Base-by-base conservation (phyloP, 2,888 invertebrate species). In the Synergus japonicus region DNA sequence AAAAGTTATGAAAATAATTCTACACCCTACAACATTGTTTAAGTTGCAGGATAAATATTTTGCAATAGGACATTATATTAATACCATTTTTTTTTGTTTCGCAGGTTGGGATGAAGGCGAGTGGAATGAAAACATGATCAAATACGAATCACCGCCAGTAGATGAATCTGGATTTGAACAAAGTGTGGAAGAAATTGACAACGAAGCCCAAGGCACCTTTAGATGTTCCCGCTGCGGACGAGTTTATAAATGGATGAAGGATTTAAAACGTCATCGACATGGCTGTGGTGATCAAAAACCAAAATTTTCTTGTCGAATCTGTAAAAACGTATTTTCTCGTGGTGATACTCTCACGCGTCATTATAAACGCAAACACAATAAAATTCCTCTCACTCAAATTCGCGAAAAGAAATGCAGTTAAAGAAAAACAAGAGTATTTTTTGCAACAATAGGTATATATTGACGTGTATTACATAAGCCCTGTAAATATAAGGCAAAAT, bases 171-270 rank as follows among this genome's bases (percentile, higher is more conserved):
- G 46, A 67, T 67, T 22, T 22, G n/a, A 44, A 13, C 44, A 67
- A 67, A 67, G 22, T 46, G n/a, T 44, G 44, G 67, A 54, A 29
- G 54, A n/a, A 54, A 73, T 37, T n/a, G 54, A 73, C 2, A 73
- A 49, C 8, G 37, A 73, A 73, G 15, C 73, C 4, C 37, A 67
- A 67, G 44, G 46, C 46, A 15, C 15, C 54, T 54, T 73, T 80
- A 80, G 84, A 22, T 93, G 93, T 81, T 86, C 87, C 9, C 86
- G 87, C 64, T 93, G 93, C 76, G 90, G 90, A 12, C 92, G 91
- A 83, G 85, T 82, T 43, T 93, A 93, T 86, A 92, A 91, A 78
- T 91, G 92, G 90, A 81, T 88, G 44, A 92, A 92, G 82, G 92
- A 92, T 73, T 85, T 93, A 22, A 90, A 89, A 69, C 90, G 93